Evolutionary conservation across 2,113 vertebrate species (phyloP), one percentile per base, ranked within the genome.

Genomic region (Crotalus horridus): DNA sequence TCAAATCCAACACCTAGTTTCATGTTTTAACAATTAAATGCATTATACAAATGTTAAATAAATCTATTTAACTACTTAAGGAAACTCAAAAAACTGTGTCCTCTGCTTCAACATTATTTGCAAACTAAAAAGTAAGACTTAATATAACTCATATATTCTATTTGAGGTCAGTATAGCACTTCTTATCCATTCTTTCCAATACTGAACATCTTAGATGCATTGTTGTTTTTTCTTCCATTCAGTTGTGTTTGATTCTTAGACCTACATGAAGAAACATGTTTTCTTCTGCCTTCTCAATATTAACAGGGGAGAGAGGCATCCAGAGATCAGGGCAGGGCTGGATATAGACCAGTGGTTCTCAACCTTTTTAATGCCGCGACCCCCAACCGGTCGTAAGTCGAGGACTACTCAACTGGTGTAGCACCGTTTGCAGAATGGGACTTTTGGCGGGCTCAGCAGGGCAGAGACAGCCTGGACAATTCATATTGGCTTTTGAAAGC

Each of bases 1-100:
- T 87, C 88, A 94, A 95, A 94, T 74, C 87, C 93, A 95, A 17
- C 33, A 93, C 29, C 81, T 89, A 92, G 46, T 94, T 96, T 91
- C 89, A 92, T 20, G 26, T 1, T 95, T 91, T 95, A 93, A 92
- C 11, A 94, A 94, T 91, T 88, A 93, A 94, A 95, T 33, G 85
- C 94, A 92, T 55, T 74, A 91, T 94, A 93, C 85, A 93, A 54
- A 88, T 93, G 95, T 12, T 90, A 91, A 95, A 64, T 94, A 90
- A 69, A 43, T 85, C 39, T 92, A 85, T 4, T 81, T 92, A 43
- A 85, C 64, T 58, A 46, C 33, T 81, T 58, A 85, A 89, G 17
- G n/a, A 6, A 26, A 21, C 39, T 17, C 92, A 87, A 59, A 87
- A 17, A 64, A 43, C 3, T 23, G 3, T 85, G 89, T n/a, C 88